Evolutionary conservation across 2,113 vertebrate genomes (phyloP), one percentile per base, ranked within the genome.

Genomic region (Xiphias gladius): DNA sequence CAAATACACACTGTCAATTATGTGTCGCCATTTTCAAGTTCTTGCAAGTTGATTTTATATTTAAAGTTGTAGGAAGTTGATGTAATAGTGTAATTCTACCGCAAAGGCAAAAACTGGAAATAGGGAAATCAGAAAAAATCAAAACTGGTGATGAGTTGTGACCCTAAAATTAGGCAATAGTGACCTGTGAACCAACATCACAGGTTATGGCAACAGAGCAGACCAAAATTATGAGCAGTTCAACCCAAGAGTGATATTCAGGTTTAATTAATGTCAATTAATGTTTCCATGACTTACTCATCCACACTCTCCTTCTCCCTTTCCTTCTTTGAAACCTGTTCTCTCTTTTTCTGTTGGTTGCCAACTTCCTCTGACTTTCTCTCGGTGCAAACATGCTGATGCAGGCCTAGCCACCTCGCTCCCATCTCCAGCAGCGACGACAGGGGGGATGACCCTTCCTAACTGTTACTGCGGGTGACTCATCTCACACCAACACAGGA

Each of bases 401-500:
- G 55, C 63, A 76, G 72, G 11, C 72, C 59, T 67, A 64, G 66
- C 59, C n/a, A 52, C 37, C 69, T 79, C 59, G 1, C 55, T 76
- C 84, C 84, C 13, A 1, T 83, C 79, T 76, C 67, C 62, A 77
- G 46, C 79, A 79, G 79, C 22, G 70, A 62, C 28, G 24, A 74
- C 75, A 81, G 72, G 46, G 75, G 78, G 69, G 72, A 70, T n/a
- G 59, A 52, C 20, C 83, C 82, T 22, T 75, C 69, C 64, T 76
- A 43, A 67, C 24, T 2, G 54, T 78, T 58, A 67, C 57, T 59
- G 72, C 35, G 79, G 66, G 55, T 90, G 87, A 91, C 80, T 91
- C 89, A 89, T 90, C 82, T 85, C 71, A 82, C 87, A 82, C 80
- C 86, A 72, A 79, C 87, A 73, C 66, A 78, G 59, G 68, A 74